Evolutionary conservation across 1,140 invertebrate species (phyloP).

Genomic region (Muscidifurax raptorellus): DNA sequence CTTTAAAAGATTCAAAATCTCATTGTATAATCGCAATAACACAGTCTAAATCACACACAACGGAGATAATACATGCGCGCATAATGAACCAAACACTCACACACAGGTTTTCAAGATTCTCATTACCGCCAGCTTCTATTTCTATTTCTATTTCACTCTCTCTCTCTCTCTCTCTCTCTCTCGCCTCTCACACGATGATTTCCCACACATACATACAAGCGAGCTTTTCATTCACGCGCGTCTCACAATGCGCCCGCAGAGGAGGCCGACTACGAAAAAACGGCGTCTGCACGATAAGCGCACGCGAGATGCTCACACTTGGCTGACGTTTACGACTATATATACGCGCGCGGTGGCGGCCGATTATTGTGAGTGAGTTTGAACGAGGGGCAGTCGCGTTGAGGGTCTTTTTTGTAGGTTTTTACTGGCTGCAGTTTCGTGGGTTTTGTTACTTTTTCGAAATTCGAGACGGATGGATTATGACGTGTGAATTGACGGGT

Average conservation of each 20-base stretch:
- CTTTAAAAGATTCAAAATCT: neutral
- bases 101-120: neutral
- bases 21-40: neutral
- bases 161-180: neutral
- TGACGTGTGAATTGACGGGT: neutral
- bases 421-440: too few species aligned
- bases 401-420: neutral
- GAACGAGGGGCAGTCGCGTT: neutral
- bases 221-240: conserved; percentile 28
- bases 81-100: neutral
- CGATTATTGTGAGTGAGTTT: neutral
- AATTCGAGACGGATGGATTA: neutral
- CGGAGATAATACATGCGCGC: too few species aligned
- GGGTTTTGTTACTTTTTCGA: too few species aligned
- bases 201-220: conserved; percentile 5
- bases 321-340: conserved; percentile 1
- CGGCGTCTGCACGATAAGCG: neutral
- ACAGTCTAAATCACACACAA: too few species aligned
- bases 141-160: neutral
- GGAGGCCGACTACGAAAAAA: neutral
- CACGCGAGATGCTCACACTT: conserved; percentile 7
- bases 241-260: neutral
- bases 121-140: neutral
- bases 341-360: neutral
- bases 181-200: neutral